Conservation (phyloP, 2,888 invertebrate genomes). For the Eupithecia centaureata region DNA sequence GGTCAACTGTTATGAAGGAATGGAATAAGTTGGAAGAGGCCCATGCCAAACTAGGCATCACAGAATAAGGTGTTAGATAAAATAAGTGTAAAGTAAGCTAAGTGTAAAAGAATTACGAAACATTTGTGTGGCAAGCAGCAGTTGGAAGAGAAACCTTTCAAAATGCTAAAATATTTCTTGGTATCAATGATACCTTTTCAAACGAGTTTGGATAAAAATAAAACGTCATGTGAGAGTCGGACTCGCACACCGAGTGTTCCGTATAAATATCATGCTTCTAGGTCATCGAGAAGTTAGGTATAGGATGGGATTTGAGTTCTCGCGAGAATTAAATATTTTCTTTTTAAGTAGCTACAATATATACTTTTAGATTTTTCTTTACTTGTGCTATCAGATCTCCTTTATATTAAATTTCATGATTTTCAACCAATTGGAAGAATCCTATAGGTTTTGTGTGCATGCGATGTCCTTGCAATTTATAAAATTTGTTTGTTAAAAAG, state of each 20-base stretch:
- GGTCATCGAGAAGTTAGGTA: too few species aligned
- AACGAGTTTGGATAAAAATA: slow-evolving; percentile 2
- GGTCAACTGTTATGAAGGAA: too few species aligned
- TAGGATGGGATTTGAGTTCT: not conserved
- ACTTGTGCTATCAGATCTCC: not conserved
- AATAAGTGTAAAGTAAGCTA: too few species aligned
- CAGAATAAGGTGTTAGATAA: too few species aligned
- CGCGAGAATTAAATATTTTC: too few species aligned
- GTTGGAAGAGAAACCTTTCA: not conserved
- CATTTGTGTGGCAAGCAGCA: not conserved
- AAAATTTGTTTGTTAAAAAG: too few species aligned
- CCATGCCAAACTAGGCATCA: too few species aligned
- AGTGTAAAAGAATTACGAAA: not conserved
- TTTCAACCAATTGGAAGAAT: not conserved
- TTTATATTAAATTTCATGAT: not conserved
- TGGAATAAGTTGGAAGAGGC: too few species aligned
- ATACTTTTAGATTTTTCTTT: not conserved
- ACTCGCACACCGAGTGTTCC: not conserved
- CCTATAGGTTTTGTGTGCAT: not conserved
- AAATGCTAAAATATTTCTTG: slow-evolving; percentile 1
- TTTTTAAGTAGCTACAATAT: too few species aligned
- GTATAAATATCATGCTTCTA: not conserved
- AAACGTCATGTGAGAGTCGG: not conserved
- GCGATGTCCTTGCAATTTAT: too few species aligned
- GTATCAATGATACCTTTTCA: not conserved